phyloP scores from a whole-genome alignment of 64 coral and sea anemone species.

The Stichodactyla helianthus region DNA sequence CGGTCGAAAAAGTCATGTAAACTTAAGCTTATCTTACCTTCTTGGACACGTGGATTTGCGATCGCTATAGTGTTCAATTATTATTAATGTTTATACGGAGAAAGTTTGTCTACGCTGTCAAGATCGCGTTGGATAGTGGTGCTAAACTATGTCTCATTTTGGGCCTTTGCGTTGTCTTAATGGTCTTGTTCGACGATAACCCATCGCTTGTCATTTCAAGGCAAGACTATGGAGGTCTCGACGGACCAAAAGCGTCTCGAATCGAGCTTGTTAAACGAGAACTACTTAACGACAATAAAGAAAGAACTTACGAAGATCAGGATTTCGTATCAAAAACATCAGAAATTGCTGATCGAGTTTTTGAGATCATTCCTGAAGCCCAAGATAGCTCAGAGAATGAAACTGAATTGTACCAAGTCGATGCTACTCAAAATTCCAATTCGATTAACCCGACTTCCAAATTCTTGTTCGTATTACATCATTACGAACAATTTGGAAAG shows the following conservation, averaged over 20 bases:
- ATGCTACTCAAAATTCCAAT: neutral
- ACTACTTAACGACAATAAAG: neutral
- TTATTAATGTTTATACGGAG: constrained; percentile 16
- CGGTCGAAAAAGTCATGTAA: neutral
- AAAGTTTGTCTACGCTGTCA: neutral
- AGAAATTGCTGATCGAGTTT: constrained; percentile 47
- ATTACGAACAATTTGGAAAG: constrained; percentile 97
- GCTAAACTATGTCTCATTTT: neutral
- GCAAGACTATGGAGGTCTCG: neutral
- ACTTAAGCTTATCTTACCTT: neutral
- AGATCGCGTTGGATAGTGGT: constrained; percentile 8
- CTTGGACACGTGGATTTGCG: neutral
- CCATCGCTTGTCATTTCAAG: neutral
- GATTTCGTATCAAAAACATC: constrained; percentile 19
- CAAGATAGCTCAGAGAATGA: constrained; percentile 17
- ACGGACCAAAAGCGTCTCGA: neutral
- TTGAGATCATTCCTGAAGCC: constrained; percentile 41
- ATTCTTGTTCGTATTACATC: constrained; percentile 83
- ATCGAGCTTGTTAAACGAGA: constrained; percentile 30
- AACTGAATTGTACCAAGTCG: constrained; percentile 54
- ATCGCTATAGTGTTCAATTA: neutral
- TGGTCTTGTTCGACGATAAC: neutral
- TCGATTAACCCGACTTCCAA: constrained; percentile 27
- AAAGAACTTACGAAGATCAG: constrained; percentile 1
- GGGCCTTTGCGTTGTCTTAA: neutral